phyloP scores from a whole-genome alignment of 2,888 invertebrate species.

The Ferdinandea cuprea region DNA sequence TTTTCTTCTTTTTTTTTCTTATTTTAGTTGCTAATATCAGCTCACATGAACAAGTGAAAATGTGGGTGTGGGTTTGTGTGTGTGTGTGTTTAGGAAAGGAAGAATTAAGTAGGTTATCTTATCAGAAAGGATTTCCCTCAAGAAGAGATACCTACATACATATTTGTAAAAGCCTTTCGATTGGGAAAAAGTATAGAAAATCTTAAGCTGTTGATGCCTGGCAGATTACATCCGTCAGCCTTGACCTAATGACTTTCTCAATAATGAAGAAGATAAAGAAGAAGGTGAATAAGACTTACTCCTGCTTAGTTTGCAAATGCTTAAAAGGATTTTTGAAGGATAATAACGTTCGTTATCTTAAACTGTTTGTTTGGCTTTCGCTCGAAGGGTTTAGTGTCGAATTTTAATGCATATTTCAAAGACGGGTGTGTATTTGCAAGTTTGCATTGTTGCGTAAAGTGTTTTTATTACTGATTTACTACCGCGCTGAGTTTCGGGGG shows the following conservation, averaged over 20 bases:
- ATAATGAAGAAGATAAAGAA: constrained; percentile 47
- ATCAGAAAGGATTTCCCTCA: constrained; percentile 58
- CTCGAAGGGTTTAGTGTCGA: constrained; percentile 11
- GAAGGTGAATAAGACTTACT: constrained; percentile 13
- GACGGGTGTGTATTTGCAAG: no score
- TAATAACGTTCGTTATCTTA: constrained; percentile 30
- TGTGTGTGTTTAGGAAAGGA: constrained; percentile 26
- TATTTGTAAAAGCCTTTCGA: constrained; percentile 57
- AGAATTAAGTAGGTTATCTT: constrained; percentile 71
- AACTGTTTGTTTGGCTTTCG: constrained; percentile 23
- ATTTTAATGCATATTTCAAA: constrained; percentile 20
- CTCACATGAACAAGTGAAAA: constrained; percentile 47
- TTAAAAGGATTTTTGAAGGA: constrained; percentile 31
- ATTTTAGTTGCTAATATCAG: constrained; percentile 9
- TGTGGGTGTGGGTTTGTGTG: constrained; percentile 7
- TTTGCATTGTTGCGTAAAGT: no score
- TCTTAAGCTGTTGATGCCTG: constrained; percentile 52
- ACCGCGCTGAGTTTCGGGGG: no score
- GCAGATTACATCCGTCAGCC: constrained; percentile 68
- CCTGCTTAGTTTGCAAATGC: constrained; percentile 14
- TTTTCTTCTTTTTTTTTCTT: no score
- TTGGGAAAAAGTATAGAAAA: constrained; percentile 38
- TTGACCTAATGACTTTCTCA: constrained; percentile 68
- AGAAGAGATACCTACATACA: constrained; percentile 12
- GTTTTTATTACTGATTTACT: background rate